Base-by-base conservation (phyloP, 2,113 vertebrate species). In the Cyphomyrus discorhynchus region DNA sequence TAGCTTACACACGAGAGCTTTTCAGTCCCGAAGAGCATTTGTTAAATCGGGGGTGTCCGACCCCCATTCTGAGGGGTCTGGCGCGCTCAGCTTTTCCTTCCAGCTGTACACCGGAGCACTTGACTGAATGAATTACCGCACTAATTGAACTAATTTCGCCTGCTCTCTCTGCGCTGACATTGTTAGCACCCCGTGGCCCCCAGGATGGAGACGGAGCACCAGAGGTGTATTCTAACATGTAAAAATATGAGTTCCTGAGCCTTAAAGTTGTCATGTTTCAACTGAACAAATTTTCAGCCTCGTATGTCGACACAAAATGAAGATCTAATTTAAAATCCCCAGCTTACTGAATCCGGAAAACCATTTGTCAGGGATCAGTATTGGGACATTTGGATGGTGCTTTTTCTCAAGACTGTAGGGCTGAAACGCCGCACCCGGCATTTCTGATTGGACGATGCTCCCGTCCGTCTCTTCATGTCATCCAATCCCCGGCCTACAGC, bases 401-500 rank as follows among this genome's bases (percentile, higher is more conserved):
- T 3, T 31, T 31, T 70, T 31, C 62, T 70, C 62, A 31, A 70
- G 10, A 27, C 62, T 5, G 62, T 31, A 70, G 62, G 3, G 62
- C 58, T 39, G 70, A 39, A 31, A 31, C 6, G 66, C 77, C 4
- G 24, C 42, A 47, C 46, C 42, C 21, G 2, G 13, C 1, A 6
- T 19, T 83, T n/a, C 80, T 46, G 21, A 83, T 83, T 83, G 45
- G 35, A 7, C 27, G 42, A 3, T 19, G 35, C 19, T 83, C 39
- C 35, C 1, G 80, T 47, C 1, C 42, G 7, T n/a, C 35, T 84
- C 21, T 47, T 84, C 7, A 42, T 42, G 35, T 42, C 6, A 0
- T 85, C 58, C 77, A 31, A 31, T 56, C 88, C 31, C 27, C 7
- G 87, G n/a, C 90, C 62, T 31, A 6, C 92, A 98, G 98, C 97